A percentile compares a stretch with the other conserved stretches of the same genome.
Conservation (phyloP, 2,113 vertebrate genomes). For the Rissa tridactyla region DNA sequence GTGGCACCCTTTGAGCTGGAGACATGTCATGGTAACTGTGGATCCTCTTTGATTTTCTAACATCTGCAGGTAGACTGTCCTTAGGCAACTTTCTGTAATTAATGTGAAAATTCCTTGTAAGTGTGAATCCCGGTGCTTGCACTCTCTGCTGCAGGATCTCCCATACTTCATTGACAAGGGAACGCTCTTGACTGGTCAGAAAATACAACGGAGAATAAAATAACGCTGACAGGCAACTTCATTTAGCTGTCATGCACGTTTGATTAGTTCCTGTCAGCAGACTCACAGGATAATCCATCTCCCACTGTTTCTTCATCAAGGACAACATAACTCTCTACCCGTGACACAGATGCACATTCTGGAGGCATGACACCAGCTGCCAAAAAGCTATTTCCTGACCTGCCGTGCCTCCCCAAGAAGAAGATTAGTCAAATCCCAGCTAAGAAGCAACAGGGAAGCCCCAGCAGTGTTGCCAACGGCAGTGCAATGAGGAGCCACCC, state of each 20-base stretch:
- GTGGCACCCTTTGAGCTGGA: not conserved
- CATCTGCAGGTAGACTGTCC: not conserved
- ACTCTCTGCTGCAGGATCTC: not conserved
- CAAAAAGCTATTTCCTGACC: constrained; percentile 18
- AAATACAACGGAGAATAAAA: constrained; percentile 22
- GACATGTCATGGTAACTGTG: not conserved
- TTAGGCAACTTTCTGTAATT: not conserved
- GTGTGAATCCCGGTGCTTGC: not conserved
- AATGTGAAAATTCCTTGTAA: not conserved
- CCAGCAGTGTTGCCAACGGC: not conserved
- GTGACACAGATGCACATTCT: not conserved
- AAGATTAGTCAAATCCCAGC: constrained; percentile 6
- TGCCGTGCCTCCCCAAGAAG: not conserved
- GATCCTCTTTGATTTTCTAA: constrained; percentile 3
- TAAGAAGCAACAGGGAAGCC: not conserved
- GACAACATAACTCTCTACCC: constrained; percentile 8
- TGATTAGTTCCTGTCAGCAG: constrained; percentile 53
- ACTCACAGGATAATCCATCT: constrained; percentile 50
- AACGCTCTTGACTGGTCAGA: constrained; percentile 13
- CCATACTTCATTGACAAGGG: not conserved
- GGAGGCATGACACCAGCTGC: not conserved
- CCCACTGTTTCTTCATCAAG: constrained; percentile 25
- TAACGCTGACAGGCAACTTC: constrained; percentile 27
- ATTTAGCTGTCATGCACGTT: constrained; percentile 12
- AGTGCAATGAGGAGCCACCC: not conserved